phyloP scores from a whole-genome alignment of 2,113 vertebrate genomes.

The Ceuthmochares aereus region DNA sequence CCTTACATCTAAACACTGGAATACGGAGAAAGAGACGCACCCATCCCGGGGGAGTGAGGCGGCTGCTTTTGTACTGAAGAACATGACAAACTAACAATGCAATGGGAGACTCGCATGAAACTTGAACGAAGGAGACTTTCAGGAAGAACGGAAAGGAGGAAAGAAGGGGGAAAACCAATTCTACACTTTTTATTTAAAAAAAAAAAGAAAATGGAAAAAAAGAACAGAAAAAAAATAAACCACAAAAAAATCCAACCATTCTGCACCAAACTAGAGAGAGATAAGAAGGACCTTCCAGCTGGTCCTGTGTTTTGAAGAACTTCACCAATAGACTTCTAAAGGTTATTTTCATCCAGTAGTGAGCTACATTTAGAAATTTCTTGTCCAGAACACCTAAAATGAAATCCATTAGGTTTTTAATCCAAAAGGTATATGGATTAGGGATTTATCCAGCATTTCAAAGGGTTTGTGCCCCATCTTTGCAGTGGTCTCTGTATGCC shows the following conservation, averaged over 20 bases:
- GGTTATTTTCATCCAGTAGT: conserved; percentile 80
- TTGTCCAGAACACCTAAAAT: conserved; percentile 74
- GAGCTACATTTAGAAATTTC: conserved; percentile 71
- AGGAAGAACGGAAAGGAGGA: conserved; percentile 64
- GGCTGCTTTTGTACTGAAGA: conserved; percentile 72
- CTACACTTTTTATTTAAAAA: conserved; percentile 80
- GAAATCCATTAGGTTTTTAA: conserved; percentile 75
- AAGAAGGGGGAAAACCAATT: conserved; percentile 67
- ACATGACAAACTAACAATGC: conserved; percentile 70
- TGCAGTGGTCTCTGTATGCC: background rate
- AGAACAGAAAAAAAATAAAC: conserved; percentile 48
- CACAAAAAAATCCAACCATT: conserved; percentile 60
- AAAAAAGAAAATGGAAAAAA: conserved; percentile 68
- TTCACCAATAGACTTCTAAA: conserved; percentile 81
- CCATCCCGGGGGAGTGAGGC: conserved; percentile 11
- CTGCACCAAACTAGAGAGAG: conserved; percentile 75
- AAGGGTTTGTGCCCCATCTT: conserved; percentile 47
- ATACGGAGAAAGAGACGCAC: conserved; percentile 27
- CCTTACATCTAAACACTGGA: conserved; percentile 96
- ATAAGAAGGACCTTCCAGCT: conserved; percentile 55
- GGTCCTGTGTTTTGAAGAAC: conserved; percentile 72
- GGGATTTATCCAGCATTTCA: conserved; percentile 81
- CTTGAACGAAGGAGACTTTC: conserved; percentile 78
- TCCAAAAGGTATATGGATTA: conserved; percentile 63
- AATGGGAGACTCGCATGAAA: conserved; percentile 63